phyloP scores from a whole-genome alignment of 2,888 invertebrate species.

The Crossocerus cetratus region DNA sequence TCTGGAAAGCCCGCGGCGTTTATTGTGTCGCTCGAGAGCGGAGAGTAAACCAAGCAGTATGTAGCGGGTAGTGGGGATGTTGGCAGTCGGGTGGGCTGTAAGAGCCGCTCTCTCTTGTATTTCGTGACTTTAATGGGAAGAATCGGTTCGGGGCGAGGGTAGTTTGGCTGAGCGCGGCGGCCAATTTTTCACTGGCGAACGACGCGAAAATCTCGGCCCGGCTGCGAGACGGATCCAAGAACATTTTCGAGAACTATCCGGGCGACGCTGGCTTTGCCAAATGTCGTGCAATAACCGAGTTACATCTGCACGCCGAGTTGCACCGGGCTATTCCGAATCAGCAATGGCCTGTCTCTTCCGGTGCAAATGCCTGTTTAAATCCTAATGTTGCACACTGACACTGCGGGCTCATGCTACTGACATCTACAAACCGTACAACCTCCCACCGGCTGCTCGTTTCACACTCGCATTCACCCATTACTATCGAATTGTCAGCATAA shows the following conservation, averaged over 20 bases:
- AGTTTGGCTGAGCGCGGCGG: constrained; percentile 35
- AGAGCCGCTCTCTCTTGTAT: background rate
- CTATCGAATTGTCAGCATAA: no score
- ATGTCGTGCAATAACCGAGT: constrained; percentile 58
- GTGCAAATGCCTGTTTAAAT: constrained; percentile 47
- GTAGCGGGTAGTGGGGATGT: no score
- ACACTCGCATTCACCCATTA: no score
- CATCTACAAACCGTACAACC: no score
- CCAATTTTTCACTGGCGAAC: constrained; percentile 47
- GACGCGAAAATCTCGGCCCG: constrained; percentile 43
- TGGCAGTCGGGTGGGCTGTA: no score
- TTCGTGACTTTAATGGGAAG: constrained; percentile 12
- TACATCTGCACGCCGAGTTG: constrained; percentile 36
- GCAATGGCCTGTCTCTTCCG: constrained; percentile 37
- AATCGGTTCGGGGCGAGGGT: constrained; percentile 16
- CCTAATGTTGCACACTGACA: constrained; percentile 15
- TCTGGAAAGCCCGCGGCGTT: no score
- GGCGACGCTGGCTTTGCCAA: constrained; percentile 51
- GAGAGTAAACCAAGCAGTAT: no score
- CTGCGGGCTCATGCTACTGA: no score
- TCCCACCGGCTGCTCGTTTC: no score
- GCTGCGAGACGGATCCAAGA: constrained; percentile 36
- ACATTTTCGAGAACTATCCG: constrained; percentile 51
- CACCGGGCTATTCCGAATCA: constrained; percentile 32
- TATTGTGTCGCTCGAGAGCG: no score